Base-by-base conservation (phyloP, 2,113 vertebrate genomes). In the Pachycephala philippinensis region DNA sequence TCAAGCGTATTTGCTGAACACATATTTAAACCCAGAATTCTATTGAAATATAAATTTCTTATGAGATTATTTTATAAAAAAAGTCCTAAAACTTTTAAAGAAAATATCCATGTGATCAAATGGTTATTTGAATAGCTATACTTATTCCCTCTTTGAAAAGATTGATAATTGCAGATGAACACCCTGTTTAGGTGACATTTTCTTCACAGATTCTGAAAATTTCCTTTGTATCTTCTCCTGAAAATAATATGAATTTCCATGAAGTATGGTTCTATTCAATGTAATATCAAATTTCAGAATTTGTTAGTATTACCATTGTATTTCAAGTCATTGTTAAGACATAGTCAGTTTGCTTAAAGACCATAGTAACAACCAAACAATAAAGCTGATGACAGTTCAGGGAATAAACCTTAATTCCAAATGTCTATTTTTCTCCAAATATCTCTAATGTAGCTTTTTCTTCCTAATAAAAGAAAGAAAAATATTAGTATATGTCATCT, bases 121-220 rank as follows among this genome's bases (percentile, higher is more conserved):
- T 4, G 10, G 15, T 28, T 66, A 40, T n/a, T 61, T 89, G 52
- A 71, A 45, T 39, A 76, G 22, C 0, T 0, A 44, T 70, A 56
- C 2, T 47, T 64, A 64, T 21, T 60, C 10, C 8, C 2, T 49
- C n/a, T 80, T 70, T 44, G 15, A 72, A 90, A 82, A 83, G 24
- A 49, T 1, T 44, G 22, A 80, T 10, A 83, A 90, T 9, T 75
- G 19, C 5, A 78, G 47, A 72, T n/a, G 44, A 87, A 78, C 91
- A 81, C 4, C 26, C 39, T 44, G 4, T 50, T 68, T 27, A 65
- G 18, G 6, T 17, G 81, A 47, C 20, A 53, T 33, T 77, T 89
- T 64, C 28, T 60, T 56, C 17, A 8, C 5, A 65, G 15, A 69
- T 72, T n/a, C 24, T 60, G 39, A 53, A 84, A 61, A 49, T 65